These are phyloP conservation scores for Cricetomys ansorgei DNA, from an alignment of 2,113 vertebrate species.

Conservation along the genomic window DNA sequence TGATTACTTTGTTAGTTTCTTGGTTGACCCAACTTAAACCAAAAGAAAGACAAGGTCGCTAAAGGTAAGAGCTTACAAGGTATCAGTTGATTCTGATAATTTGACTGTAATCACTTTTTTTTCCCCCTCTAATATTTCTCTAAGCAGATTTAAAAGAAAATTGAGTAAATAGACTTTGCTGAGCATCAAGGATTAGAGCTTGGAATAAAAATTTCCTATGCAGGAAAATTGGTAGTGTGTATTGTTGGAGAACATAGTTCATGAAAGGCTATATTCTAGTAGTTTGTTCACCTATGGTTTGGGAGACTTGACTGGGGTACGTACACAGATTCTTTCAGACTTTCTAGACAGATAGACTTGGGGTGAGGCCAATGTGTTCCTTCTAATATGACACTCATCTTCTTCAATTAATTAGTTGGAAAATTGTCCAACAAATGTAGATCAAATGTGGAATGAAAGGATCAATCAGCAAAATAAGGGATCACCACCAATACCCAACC, in stretches of 20 bases:
- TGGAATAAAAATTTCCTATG: not conserved
- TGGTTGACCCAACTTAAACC: conserved; percentile 34
- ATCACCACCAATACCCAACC: not conserved
- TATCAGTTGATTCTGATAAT: conserved; percentile 31
- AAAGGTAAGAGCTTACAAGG: not conserved
- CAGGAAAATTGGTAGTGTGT: not conserved
- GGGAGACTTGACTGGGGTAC: not conserved
- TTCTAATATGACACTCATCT: not conserved
- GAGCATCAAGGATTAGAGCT: not conserved
- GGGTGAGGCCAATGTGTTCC: not conserved
- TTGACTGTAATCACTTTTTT: not conserved
- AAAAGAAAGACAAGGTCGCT: conserved; percentile 40
- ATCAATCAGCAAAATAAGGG: not conserved
- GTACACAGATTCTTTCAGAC: not conserved
- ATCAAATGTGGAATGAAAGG: not conserved
- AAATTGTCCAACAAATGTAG: not conserved
- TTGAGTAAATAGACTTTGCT: not conserved
- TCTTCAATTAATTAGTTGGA: not conserved
- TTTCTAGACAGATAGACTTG: not conserved
- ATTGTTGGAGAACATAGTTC: not conserved
- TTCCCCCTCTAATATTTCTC: conserved; percentile 4
- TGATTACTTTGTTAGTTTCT: conserved; percentile 63
- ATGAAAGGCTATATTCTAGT: not conserved
- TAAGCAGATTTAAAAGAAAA: conserved; percentile 29
- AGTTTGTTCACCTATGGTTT: not conserved